Conservation (phyloP, 2,797 vertebrate species). For the Etheostoma nigrum region DNA sequence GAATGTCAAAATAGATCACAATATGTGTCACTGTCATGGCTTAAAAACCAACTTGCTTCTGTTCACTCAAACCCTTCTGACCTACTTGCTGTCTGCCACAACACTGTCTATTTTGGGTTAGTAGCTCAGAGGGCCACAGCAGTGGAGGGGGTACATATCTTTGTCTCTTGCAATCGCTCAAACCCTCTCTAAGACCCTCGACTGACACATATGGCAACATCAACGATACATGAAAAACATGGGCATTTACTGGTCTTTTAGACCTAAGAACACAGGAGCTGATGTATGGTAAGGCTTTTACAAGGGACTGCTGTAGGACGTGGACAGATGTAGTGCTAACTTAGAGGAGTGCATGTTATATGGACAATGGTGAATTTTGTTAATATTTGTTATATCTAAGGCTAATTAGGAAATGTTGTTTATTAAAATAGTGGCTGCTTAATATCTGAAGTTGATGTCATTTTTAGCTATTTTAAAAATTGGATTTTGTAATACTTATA, state of each 20-base stretch:
- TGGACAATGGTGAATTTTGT: background rate
- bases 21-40: constrained; percentile 10
- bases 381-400: background rate
- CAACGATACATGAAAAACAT: constrained; percentile 65
- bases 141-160: constrained; percentile 75
- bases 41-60: constrained; percentile 17
- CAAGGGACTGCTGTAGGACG: background rate
- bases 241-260: constrained; percentile 61
- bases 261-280: constrained; percentile 49
- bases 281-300: constrained; percentile 66
- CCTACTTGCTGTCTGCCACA: constrained; percentile 71
- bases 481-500: constrained; percentile 6
- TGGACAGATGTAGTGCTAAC: constrained; percentile 5
- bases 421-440: background rate
- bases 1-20: background rate
- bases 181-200: constrained; percentile 44
- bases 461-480: background rate
- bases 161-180: constrained; percentile 58
- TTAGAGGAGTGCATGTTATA: background rate
- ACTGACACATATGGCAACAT: constrained; percentile 51
- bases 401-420: background rate
- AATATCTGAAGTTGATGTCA: background rate
- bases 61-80: constrained; percentile 50
- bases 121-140: constrained; percentile 74
- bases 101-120: constrained; percentile 85